A percentile compares a stretch with the other conserved stretches of the same genome.
phyloP scores from a whole-genome alignment of 2,888 invertebrate species.

The Chirona hameri region DNA sequence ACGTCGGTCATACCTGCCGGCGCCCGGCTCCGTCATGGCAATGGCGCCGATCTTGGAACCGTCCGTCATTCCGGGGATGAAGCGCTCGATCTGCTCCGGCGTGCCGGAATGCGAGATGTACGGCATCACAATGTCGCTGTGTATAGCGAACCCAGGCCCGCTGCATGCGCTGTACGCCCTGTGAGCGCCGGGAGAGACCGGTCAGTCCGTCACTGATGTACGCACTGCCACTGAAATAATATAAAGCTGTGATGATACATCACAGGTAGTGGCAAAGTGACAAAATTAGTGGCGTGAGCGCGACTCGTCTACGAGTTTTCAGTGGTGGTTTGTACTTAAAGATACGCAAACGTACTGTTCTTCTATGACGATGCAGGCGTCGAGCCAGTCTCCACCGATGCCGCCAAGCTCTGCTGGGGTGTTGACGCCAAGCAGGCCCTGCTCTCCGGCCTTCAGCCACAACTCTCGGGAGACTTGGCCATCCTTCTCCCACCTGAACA shows the following conservation, averaged over 20 bases:
- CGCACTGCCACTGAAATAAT: too few relatives aligned
- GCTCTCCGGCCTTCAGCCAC: constrained; percentile 48
- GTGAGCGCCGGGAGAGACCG: constrained; percentile 9
- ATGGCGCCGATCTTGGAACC: constrained; percentile 50
- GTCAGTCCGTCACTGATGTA: too few relatives aligned
- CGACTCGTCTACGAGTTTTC: too few relatives aligned
- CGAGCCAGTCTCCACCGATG: constrained; percentile 47
- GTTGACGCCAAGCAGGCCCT: constrained; percentile 48
- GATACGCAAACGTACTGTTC: constrained; percentile 44
- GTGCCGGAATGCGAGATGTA: constrained; percentile 49
- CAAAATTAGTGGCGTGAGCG: too few relatives aligned
- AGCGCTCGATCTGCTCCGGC: constrained; percentile 48
- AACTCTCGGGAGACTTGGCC: constrained; percentile 45
- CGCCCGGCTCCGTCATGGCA: constrained; percentile 52
- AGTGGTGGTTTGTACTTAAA: too few relatives aligned
- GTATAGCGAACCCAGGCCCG: constrained; percentile 49
- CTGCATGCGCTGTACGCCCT: constrained; percentile 47
- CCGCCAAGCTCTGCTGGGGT: constrained; percentile 47
- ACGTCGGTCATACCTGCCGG: constrained; percentile 46
- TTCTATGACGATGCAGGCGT: constrained; percentile 47
- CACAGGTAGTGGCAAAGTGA: too few relatives aligned
- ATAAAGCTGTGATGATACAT: too few relatives aligned
- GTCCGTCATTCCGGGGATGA: constrained; percentile 47
- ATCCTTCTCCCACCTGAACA: constrained; percentile 44
- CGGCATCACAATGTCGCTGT: constrained; percentile 52